These are phyloP conservation scores for Camptogramma bilineatum DNA, from an alignment of 2,888 invertebrate species.

Conservation along the genomic window DNA sequence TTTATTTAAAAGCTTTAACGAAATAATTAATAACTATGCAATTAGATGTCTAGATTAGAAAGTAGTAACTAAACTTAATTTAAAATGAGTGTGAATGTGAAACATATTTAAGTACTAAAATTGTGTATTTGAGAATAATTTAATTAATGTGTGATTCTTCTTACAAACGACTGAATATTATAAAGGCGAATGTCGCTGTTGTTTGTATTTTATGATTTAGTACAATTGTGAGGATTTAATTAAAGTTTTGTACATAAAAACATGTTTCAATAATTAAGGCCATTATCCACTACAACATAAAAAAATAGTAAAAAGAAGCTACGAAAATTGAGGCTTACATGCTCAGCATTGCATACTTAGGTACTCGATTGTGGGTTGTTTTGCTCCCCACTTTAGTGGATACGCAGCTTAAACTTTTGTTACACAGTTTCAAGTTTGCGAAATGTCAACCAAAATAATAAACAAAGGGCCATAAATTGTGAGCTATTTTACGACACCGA, in stretches of 20 bases:
- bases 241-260: slow-evolving; percentile 13
- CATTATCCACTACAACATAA: neutral
- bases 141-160: slow-evolving; percentile 8
- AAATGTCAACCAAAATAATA: slow-evolving; percentile 3
- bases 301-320: neutral
- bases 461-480: slow-evolving; percentile 7
- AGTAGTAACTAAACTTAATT: slow-evolving; percentile 2
- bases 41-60: neutral
- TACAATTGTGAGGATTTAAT: slow-evolving; percentile 6
- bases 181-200: slow-evolving; percentile 9
- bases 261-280: neutral
- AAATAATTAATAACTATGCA: neutral
- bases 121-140: slow-evolving; percentile 7
- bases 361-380: neutral
- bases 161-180: slow-evolving; percentile 24
- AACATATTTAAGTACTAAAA: slow-evolving; percentile 8
- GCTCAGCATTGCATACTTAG: neutral
- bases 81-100: slow-evolving; percentile 3
- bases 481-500: slow-evolving; percentile 22
- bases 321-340: neutral
- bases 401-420: neutral
- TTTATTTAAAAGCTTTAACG: neutral
- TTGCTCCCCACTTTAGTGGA: neutral
- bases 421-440: neutral
- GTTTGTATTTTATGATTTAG: slow-evolving; percentile 14